A percentile compares a stretch with the other conserved stretches of the same genome.
These are phyloP conservation scores for Hephaestus fuliginosus DNA, from an alignment of 2,797 vertebrate species.

Conservation along the genomic window DNA sequence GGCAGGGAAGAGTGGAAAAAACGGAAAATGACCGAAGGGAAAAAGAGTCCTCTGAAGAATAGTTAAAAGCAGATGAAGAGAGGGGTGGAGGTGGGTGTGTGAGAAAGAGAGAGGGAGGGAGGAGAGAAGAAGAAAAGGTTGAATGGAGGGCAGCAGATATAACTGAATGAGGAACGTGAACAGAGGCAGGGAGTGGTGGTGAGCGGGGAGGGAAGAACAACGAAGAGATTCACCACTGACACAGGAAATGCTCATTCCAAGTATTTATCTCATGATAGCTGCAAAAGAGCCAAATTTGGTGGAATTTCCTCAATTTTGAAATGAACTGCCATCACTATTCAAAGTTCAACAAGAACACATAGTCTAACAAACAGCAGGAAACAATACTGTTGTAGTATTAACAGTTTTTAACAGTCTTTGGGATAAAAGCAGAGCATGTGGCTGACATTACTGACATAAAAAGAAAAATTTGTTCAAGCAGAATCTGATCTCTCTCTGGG, in stretches of 20 bases:
- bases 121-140: conserved; percentile 41
- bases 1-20: conserved; percentile 17
- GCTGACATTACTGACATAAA: conserved; percentile 35
- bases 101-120: conserved; percentile 2
- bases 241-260: conserved; percentile 45
- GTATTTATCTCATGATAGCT: conserved; percentile 38
- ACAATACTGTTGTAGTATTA: neutral
- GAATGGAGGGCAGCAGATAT: conserved; percentile 49
- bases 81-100: neutral
- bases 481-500: conserved; percentile 19
- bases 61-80: conserved; percentile 58
- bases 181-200: conserved; percentile 23
- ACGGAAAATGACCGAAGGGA: conserved; percentile 47
- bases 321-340: conserved; percentile 1
- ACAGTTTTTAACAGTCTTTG: neutral
- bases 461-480: conserved; percentile 35
- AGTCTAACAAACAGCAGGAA: neutral
- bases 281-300: conserved; percentile 5
- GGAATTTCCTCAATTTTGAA: conserved; percentile 27
- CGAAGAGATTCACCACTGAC: conserved; percentile 39
- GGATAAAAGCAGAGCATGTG: conserved; percentile 46
- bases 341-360: neutral
- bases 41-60: conserved; percentile 42
- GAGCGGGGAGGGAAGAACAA: conserved; percentile 44
- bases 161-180: conserved; percentile 37